Base-by-base conservation (phyloP, 92 coral and sea anemone species). In the Zoanthus sansibaricus region DNA sequence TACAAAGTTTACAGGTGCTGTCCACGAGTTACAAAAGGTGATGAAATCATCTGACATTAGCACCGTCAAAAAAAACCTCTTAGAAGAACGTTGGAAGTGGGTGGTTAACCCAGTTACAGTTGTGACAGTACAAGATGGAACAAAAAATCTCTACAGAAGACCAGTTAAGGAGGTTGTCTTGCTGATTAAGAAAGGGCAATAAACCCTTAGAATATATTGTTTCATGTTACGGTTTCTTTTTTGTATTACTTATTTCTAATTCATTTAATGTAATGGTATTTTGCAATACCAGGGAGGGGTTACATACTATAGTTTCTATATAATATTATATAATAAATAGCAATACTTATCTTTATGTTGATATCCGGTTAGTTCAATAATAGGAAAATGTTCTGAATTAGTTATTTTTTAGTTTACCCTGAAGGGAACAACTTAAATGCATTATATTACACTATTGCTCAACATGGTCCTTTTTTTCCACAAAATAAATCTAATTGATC, bases 1-100 rank as follows among this genome's bases (percentile, higher is more conserved):
- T 4, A 20, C 86, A 31, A 87, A 86, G 83, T 90, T 86, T 37
- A 31, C 61, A 6, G 92, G 92, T 33, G 87, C 79, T 15, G 84
- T 75, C 78, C 80, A 86, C 58, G 93, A 82, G 87, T 85, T 72
- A 15, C 68, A 80, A 62, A 78, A 71, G 4, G 84, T 37, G 20
- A 70, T 86, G 3, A 72, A 67, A 54, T 56, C 73, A 18, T 55
- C 82, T 72, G 85, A 82, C 6, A 69, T 58, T 18, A 75, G 67
- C 21, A 73, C 62, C 61, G 78, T 75, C 12, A 55, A 44, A 32
- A 62, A 67, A 31, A 86, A 86, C 75, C 87, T 82, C 30, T 20
- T 72, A 17, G 20, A 47, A 9, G 83, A 86, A 52, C 82, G 87
- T 14, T 79, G 77, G 46, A 77, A 82, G 16, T 86, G 93, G 90